Evolutionary conservation across 2,113 vertebrate species (phyloP).

Genomic region (Silurus asotus): DNA sequence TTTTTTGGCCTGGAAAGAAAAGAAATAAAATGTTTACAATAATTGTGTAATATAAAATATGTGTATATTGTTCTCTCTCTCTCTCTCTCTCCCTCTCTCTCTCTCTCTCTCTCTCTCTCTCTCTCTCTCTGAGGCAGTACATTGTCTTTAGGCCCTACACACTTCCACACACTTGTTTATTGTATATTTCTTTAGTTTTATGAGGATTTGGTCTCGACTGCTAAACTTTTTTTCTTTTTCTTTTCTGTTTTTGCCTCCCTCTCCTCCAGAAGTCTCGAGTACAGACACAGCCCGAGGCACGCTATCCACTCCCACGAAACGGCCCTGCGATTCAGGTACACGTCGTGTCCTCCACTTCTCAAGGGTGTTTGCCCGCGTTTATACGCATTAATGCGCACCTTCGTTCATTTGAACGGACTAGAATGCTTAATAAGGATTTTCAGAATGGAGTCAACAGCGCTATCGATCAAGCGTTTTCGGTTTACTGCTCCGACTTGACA

Average conservation of each 20-base stretch:
- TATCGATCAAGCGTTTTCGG: background rate
- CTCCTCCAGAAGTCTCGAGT: constrained; percentile 82
- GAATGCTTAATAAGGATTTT: background rate
- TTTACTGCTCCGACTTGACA: too few species aligned
- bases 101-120: background rate
- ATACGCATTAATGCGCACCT: background rate
- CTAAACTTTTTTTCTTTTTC: background rate
- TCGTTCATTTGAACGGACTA: background rate
- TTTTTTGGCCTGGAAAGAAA: too few species aligned
- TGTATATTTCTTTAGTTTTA: background rate
- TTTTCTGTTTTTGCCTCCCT: background rate
- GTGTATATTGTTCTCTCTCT: background rate
- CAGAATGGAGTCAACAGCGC: background rate
- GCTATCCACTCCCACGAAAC: constrained; percentile 84
- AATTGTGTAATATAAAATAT: too few species aligned
- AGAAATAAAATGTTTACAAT: too few species aligned
- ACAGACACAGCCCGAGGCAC: constrained; percentile 85
- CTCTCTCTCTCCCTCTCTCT: background rate
- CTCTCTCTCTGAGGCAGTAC: background rate
- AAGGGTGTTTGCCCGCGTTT: background rate
- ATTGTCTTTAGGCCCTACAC: background rate
- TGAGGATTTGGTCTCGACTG: background rate
- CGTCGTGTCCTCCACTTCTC: background rate
- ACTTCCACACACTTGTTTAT: background rate
- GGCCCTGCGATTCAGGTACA: constrained; percentile 84